Conservation (phyloP, 2,888 invertebrate species). For the Tenthredo livida region DNA sequence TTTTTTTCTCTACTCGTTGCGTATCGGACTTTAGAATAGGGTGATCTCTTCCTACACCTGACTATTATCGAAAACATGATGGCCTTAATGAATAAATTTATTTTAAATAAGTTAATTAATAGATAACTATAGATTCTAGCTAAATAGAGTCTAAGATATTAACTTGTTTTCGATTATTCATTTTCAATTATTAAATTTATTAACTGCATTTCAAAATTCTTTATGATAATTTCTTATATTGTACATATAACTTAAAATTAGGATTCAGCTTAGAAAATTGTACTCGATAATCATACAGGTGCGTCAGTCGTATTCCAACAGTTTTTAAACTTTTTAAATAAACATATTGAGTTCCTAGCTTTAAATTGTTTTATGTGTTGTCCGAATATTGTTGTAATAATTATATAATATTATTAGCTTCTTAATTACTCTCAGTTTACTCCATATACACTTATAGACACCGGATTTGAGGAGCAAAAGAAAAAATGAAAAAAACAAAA, state of each 20-base stretch:
- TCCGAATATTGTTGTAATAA: conserved; percentile 28
- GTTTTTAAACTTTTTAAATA: not conserved
- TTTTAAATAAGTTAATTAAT: conserved; percentile 51
- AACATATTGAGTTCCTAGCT: conserved; percentile 36
- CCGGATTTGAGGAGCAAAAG: not conserved
- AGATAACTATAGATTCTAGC: conserved; percentile 44
- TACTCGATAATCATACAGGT: conserved; percentile 35
- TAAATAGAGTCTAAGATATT: conserved; percentile 50
- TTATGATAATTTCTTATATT: not conserved
- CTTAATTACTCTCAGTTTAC: conserved; percentile 11
- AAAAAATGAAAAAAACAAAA: not conserved
- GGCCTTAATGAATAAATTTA: conserved; percentile 46
- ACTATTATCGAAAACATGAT: conserved; percentile 52
- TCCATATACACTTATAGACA: not conserved
- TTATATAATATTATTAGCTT: conserved; percentile 26
- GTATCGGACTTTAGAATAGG: not conserved
- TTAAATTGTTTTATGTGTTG: conserved; percentile 30
- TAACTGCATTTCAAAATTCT: conserved; percentile 14
- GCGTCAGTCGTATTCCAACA: not conserved
- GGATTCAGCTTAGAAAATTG: conserved; percentile 10
- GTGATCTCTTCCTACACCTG: conserved; percentile 39
- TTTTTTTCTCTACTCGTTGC: not conserved
- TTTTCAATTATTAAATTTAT: conserved; percentile 34
- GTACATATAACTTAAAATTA: conserved; percentile 31
- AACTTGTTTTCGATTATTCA: conserved; percentile 38